These are phyloP conservation scores for Meteorus cinctellus DNA, from an alignment of 2,888 invertebrate genomes.

Conservation along the genomic window DNA sequence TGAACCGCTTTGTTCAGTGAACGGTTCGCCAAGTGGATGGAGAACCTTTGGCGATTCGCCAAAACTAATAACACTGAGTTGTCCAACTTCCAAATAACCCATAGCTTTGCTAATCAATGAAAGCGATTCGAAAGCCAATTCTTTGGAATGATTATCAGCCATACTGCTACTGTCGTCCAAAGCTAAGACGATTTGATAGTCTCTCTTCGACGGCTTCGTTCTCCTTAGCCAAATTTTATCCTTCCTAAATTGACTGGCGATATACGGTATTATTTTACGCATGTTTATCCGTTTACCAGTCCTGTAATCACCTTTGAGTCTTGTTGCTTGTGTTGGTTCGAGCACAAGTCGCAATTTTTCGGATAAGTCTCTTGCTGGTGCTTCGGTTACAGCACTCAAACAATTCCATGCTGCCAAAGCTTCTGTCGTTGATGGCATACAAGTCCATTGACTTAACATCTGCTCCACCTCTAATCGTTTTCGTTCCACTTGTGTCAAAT, in stretches of 20 bases:
- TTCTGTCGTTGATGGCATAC: constrained; percentile 72
- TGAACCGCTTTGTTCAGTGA: constrained; percentile 90
- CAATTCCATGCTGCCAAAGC: constrained; percentile 78
- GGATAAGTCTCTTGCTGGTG: constrained; percentile 88
- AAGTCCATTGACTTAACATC: constrained; percentile 64
- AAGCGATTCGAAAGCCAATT: constrained; percentile 95
- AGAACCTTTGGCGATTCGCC: constrained; percentile 90
- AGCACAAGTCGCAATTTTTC: constrained; percentile 95
- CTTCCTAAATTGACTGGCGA: constrained; percentile 98
- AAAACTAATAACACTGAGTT: constrained; percentile 92
- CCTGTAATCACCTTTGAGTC: constrained; percentile 95
- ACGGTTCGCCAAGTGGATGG: constrained; percentile 90
- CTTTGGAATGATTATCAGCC: constrained; percentile 92
- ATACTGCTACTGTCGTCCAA: constrained; percentile 96
- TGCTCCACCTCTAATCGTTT: constrained; percentile 62
- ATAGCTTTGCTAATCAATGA: constrained; percentile 92
- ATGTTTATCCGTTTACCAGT: constrained; percentile 98
- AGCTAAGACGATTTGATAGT: constrained; percentile 97
- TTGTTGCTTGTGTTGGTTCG: constrained; percentile 95
- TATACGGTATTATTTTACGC: constrained; percentile 98
- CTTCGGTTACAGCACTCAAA: constrained; percentile 77
- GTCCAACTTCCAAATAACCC: constrained; percentile 94
- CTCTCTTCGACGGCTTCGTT: constrained; percentile 94
- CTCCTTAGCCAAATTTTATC: constrained; percentile 99
- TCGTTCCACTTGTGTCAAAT: constrained; percentile 50